Base-by-base conservation (phyloP, 2,113 vertebrate genomes). In the Halcyon senegalensis region DNA sequence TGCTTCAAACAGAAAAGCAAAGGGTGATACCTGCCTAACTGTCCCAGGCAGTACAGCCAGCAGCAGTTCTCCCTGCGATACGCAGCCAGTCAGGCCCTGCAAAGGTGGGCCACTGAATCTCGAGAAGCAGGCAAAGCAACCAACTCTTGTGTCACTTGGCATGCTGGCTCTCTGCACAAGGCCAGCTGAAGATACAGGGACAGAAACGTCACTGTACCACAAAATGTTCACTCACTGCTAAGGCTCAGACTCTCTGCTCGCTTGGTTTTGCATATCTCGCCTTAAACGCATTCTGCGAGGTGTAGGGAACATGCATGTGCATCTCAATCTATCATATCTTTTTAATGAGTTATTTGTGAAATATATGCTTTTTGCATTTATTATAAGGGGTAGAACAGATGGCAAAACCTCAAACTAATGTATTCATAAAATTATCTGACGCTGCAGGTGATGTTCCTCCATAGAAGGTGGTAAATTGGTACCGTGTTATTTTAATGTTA, bases 281-380 rank as follows among this genome's bases (percentile, higher is more conserved):
- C 78, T 89, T 16, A 53, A 55, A n/a, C 0, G 5, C n/a, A 6
- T 28, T 46, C 44, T 58, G 53, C 48, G 39, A 3, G 48, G 91
- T 28, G 78, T 3, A 46, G 82, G 62, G 92, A 94, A 74, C 81
- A 86, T 92, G 94, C 4, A 10, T 2, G 56, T 93, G 87, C 88
- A 93, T 95, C 74, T 86, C 93, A 89, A 93, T 96, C 94, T 58
- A 92, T 95, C 93, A 83, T 94, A 46, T n/a, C 62, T 93, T 96
- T 84, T 81, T 91, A 96, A 97, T 93, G 84, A 95, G 87, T 76
- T 84, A 96, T 94, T 87, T 96, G 88, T 85, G 77, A 93, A 95
- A 87, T 95, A 93, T 23, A 51, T 88, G 93, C 77, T 51, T 78
- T 95, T 77, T 88, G 90, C 80, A 81, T 96, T 96, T 93, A 79